A percentile compares a stretch with the other conserved stretches of the same genome.
Evolutionary conservation across 1,140 invertebrate species (phyloP).

Genomic region (Leptopilina clavipes): DNA sequence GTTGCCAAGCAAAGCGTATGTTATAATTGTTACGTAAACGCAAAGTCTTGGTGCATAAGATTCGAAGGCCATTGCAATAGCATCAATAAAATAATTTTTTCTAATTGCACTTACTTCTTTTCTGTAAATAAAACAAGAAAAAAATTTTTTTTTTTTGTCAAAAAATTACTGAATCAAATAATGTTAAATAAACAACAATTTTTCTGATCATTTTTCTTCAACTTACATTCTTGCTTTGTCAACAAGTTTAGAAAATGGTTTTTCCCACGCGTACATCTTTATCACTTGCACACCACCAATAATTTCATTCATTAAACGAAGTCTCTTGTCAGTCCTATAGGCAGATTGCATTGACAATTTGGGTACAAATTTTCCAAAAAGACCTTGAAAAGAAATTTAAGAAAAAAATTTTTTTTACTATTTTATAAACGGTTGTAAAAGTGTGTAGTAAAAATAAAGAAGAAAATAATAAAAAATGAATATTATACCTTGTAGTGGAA

Average conservation of each 20-base stretch:
- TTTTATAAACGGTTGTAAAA: too few species aligned
- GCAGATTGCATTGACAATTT: constrained; percentile 82
- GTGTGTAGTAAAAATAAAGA: too few species aligned
- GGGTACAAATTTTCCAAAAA: constrained; percentile 83
- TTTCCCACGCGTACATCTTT: constrained; percentile 95
- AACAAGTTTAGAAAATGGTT: constrained; percentile 82
- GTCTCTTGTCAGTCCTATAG: constrained; percentile 86
- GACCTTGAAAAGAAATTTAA: constrained; percentile 71
- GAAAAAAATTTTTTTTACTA: background rate
- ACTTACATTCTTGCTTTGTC: constrained; percentile 75
- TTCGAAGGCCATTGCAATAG: background rate
- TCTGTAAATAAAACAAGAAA: background rate
- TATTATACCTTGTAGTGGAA: constrained; percentile 86
- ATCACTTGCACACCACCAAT: constrained; percentile 92
- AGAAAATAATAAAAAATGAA: too few species aligned
- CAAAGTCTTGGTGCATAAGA: constrained; percentile 4
- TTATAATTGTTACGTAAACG: constrained; percentile 84
- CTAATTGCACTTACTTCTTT: constrained; percentile 1
- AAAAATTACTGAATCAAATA: constrained; percentile 43
- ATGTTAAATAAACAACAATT: constrained; percentile 39
- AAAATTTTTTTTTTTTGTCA: constrained; percentile 37
- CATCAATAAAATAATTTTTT: constrained; percentile 22
- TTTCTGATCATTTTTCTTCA: constrained; percentile 45
- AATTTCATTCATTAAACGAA: constrained; percentile 93
- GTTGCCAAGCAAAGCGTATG: constrained; percentile 80